phyloP scores from a whole-genome alignment of 2,113 vertebrate species.

The Thryonomys swinderianus region DNA sequence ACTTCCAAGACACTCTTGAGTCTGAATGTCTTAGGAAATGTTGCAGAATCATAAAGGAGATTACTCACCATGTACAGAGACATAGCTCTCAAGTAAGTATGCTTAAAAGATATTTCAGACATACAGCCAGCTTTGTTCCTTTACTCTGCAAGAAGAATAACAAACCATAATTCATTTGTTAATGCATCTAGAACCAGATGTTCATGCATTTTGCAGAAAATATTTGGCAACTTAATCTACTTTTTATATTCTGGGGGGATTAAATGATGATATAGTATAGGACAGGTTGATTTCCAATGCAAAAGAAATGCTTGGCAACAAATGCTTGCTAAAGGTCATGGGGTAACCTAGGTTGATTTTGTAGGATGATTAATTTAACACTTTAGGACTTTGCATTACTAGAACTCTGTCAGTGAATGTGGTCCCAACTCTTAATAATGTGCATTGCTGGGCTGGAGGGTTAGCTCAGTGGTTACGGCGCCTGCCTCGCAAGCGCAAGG shows the following conservation, averaged over 20 bases:
- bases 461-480: no score
- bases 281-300: not conserved
- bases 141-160: not conserved
- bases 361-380: not conserved
- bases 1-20: not conserved
- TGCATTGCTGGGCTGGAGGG: no score
- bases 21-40: not conserved
- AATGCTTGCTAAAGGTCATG: not conserved
- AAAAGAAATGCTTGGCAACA: not conserved
- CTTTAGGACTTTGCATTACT: not conserved
- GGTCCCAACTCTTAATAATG: not conserved
- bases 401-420: not conserved
- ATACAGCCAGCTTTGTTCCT: not conserved
- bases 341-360: not conserved
- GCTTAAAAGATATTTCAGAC: rapidly evolving
- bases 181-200: not conserved
- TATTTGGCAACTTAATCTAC: not conserved
- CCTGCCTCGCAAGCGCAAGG: no score
- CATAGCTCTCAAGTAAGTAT: not conserved
- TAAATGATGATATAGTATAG: not conserved
- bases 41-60: not conserved
- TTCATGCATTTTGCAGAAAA: not conserved
- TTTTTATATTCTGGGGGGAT: not conserved
- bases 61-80: not conserved
- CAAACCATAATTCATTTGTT: not conserved